Evolutionary conservation across 2,113 vertebrate species (phyloP).

Genomic region (Haemorhous mexicanus): DNA sequence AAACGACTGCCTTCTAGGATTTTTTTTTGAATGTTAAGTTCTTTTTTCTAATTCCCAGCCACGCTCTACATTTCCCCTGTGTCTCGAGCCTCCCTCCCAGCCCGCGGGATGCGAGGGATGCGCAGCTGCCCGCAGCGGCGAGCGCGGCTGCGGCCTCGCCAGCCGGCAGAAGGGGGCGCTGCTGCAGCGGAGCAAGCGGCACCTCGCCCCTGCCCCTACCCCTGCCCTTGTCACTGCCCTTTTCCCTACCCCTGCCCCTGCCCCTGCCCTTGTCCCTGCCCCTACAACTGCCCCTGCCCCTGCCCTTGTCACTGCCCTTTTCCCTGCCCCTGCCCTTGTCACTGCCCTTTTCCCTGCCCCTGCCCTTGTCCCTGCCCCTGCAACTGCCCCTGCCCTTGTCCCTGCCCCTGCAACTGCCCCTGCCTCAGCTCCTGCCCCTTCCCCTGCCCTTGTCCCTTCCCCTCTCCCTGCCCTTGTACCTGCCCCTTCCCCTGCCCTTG

Average conservation of each 20-base stretch:
- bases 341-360: fast-evolving
- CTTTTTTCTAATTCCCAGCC: not conserved
- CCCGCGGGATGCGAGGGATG: not conserved
- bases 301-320: fast-evolving
- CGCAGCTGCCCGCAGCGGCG: not conserved
- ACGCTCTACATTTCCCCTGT: not conserved
- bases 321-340: fast-evolving
- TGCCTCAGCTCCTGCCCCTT: no score
- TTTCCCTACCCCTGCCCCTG: fast-evolving
- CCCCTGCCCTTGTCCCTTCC: not conserved
- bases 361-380: not conserved
- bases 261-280: fast-evolving
- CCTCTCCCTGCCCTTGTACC: no score
- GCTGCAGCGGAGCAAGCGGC: conserved; percentile 41
- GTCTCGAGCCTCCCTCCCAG: not conserved
- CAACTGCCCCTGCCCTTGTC: fast-evolving
- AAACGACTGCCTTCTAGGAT: not conserved
- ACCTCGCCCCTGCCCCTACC: not conserved
- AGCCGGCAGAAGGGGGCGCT: conserved; percentile 65
- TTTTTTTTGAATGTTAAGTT: not conserved
- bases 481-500: no score
- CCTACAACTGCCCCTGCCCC: fast-evolving
- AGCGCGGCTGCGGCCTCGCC: not conserved
- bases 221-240: fast-evolving
- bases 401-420: fast-evolving